phyloP scores from a whole-genome alignment of 2,113 vertebrate species.

The Cariama cristata region DNA sequence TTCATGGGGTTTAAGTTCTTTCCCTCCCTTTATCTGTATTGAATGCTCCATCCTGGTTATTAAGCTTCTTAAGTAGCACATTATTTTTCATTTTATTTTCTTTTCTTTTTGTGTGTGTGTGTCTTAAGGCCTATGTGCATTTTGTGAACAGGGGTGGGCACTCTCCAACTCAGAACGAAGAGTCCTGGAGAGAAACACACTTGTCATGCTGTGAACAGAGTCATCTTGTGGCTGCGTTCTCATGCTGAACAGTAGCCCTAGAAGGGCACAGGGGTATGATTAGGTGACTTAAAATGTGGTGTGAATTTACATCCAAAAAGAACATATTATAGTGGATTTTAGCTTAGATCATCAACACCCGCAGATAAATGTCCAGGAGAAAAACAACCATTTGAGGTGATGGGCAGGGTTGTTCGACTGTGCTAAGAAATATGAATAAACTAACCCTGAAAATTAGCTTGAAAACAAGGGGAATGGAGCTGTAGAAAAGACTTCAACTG shows the following conservation, averaged over 20 bases:
- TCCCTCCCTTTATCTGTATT: neutral
- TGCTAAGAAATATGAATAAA: neutral
- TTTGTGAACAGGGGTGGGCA: neutral
- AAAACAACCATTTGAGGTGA: neutral
- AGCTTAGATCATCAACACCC: neutral
- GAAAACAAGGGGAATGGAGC: neutral
- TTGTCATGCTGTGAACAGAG: neutral
- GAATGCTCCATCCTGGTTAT: neutral
- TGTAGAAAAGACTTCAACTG: neutral
- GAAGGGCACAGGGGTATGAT: neutral
- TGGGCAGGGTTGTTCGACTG: neutral
- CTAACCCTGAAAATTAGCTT: neutral
- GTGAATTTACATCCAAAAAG: neutral
- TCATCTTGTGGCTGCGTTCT: neutral
- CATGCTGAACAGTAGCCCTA: neutral
- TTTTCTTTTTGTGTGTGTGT: neutral
- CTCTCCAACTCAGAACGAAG: neutral
- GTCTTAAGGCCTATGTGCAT: neutral
- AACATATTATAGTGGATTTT: neutral
- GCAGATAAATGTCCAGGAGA: neutral
- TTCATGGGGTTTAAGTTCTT: neutral
- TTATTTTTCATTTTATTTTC: neutral
- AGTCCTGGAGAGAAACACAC: neutral
- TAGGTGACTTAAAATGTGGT: neutral
- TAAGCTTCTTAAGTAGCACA: neutral